Base-by-base conservation (phyloP, 2,888 invertebrate genomes). In the Siphonodentalium dalli region DNA sequence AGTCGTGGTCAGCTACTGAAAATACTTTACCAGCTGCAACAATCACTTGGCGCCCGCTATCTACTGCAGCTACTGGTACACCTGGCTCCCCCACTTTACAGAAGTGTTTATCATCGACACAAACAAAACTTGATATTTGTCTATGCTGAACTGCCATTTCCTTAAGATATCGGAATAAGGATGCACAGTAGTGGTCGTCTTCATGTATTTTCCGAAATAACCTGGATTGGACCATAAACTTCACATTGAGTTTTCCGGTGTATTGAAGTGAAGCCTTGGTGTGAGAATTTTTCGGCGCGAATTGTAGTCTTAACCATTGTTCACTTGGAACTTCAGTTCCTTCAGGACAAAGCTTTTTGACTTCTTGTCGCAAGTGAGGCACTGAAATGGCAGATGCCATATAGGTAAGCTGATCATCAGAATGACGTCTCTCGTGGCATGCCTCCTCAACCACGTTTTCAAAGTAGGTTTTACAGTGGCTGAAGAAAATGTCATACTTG, bases 281-380 rank as follows among this genome's bases (percentile, higher is more conserved):
- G 26, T 42, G 43, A n/a, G 42, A 37, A 31, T 52, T 47, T n/a
- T 34, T 47, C 8, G 57, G 57, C 44, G 44, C 47, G 42, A 57
- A 53, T 24, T 53, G 52, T 13, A 53, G 29, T 13, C 57, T n/a
- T 6, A 58, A 24, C 38, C 49, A 58, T 15, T 46, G 26, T 27
- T 43, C 49, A 48, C 24, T 35, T 15, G 58, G 58, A 21, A 54
- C 34, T 20, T 20, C 38, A 15, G 37, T 33, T 13, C 46, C 55
- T 23, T 34, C 28, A n/a, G 55, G 50, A 9, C 33, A 40, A 18
- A 26, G 28, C 34, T 44, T 31, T 13, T 20, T 24, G 2, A 51
- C 44, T 15, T 51, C 33, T 33, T 44, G 15, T 11, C 27, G 24
- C 7, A 56, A 24, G 33, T 56, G 52, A 23, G 24, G 21, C 4